Evolutionary conservation across 2,113 vertebrate genomes (phyloP).

Genomic region (Scatophagus argus): DNA sequence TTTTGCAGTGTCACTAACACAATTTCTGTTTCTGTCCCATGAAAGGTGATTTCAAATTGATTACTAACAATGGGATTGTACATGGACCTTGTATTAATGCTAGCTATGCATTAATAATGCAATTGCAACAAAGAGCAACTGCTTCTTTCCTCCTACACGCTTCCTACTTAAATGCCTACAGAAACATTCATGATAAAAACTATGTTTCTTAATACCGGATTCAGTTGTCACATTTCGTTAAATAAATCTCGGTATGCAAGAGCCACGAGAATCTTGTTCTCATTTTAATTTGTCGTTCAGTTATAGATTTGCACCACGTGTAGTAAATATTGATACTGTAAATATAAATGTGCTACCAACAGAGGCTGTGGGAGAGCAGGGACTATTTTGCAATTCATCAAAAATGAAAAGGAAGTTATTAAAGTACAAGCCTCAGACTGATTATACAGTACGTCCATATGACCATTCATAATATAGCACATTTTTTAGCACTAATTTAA

Average conservation of each 20-base stretch:
- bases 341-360: not conserved
- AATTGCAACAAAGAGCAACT: constrained; percentile 39
- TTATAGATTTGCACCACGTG: not conserved
- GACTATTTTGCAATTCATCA: no score
- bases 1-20: not conserved
- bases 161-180: not conserved
- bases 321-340: not conserved
- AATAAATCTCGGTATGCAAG: not conserved
- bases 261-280: not conserved
- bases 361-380: not conserved
- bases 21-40: not conserved
- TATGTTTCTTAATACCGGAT: no score
- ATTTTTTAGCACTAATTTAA: no score
- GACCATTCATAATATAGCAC: no score
- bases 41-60: constrained; percentile 14
- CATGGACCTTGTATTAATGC: constrained; percentile 12
- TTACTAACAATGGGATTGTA: not conserved
- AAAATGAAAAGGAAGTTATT: no score
- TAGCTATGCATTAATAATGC: not conserved
- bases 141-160: not conserved
- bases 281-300: not conserved
- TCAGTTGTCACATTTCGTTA: not conserved
- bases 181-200: not conserved
- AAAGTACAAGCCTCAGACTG: no score
- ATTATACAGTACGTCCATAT: no score